Percentiles rank a stretch among this genome's conserved stretches.
Conservation (phyloP, 53 echinoderm and acorn worm species). For the Stichopus horrens region DNA sequence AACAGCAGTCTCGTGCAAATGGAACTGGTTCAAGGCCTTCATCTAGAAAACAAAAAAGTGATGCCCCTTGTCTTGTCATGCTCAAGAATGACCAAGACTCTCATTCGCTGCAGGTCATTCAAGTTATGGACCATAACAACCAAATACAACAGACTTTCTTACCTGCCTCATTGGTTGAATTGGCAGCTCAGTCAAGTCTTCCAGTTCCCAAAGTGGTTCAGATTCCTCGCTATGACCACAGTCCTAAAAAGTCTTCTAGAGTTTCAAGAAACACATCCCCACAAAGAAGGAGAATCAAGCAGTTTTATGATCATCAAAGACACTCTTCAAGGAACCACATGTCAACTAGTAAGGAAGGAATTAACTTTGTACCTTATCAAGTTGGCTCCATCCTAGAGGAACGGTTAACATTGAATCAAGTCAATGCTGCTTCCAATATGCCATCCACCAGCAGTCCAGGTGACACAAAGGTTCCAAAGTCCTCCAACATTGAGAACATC, state of each 20-base stretch:
- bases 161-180: constrained; percentile 4
- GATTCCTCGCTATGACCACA: background rate
- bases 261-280: background rate
- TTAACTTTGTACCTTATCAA: constrained; percentile 1
- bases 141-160: background rate
- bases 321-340: background rate
- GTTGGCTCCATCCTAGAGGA: background rate
- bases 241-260: constrained; percentile 7
- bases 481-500: background rate
- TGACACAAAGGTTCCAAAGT: background rate
- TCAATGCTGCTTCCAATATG: background rate
- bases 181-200: background rate
- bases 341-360: background rate
- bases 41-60: background rate
- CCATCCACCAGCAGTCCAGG: background rate
- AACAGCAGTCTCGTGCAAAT: background rate
- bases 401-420: background rate
- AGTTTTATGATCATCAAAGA: background rate
- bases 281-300: background rate
- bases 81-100: background rate
- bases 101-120: background rate
- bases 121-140: background rate
- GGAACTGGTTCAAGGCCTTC: background rate
- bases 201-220: background rate
- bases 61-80: background rate